Conservation (phyloP, 2,888 invertebrate genomes). For the Megalurothrips usitatus region DNA sequence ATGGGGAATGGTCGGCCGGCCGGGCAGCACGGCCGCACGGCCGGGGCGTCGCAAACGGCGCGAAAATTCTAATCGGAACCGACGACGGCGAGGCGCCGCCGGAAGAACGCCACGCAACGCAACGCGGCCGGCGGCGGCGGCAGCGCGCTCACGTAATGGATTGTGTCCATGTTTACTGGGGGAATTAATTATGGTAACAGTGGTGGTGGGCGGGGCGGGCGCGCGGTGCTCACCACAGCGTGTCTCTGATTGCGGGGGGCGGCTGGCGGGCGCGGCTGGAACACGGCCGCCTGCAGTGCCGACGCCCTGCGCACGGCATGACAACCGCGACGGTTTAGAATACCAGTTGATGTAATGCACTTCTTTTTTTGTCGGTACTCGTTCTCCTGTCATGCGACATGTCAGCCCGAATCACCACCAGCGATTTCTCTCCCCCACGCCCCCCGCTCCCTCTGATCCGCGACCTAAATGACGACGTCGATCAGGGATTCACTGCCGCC, state of each 20-base stretch:
- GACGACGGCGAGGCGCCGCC: too few relatives aligned
- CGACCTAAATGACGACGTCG: neutral
- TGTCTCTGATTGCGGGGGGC: neutral
- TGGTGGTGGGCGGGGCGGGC: neutral
- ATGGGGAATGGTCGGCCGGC: neutral
- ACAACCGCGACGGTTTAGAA: too few relatives aligned
- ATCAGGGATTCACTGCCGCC: neutral
- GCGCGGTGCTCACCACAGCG: neutral
- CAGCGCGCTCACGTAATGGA: neutral
- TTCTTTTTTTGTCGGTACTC: too few relatives aligned
- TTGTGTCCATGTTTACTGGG: neutral
- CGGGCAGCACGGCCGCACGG: neutral
- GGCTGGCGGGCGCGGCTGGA: too few relatives aligned
- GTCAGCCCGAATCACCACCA: too few relatives aligned
- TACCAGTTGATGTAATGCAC: too few relatives aligned
- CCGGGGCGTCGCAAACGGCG: slow-evolving; percentile 2
- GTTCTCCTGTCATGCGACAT: too few relatives aligned
- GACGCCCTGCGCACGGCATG: too few relatives aligned
- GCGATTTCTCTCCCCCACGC: neutral
- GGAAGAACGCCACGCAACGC: too few relatives aligned
- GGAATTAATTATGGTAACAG: slow-evolving; percentile 1
- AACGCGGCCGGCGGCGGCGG: too few relatives aligned
- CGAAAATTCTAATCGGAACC: neutral
- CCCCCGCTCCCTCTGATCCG: neutral
- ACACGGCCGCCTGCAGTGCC: too few relatives aligned